A percentile compares a stretch with the other conserved stretches of the same genome.
Evolutionary conservation across 2,113 vertebrate species (phyloP).

Genomic region (Vimba vimba): DNA sequence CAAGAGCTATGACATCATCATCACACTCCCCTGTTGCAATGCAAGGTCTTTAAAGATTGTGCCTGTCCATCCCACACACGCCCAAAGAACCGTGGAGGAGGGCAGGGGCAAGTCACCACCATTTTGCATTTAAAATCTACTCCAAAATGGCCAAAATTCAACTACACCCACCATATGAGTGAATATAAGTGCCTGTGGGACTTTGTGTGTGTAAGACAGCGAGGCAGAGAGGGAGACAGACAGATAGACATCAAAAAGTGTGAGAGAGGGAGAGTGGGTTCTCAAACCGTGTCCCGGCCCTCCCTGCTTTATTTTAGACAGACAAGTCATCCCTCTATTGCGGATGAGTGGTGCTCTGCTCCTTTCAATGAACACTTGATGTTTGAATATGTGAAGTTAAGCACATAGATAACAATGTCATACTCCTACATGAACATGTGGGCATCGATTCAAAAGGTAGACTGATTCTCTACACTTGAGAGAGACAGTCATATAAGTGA

Average conservation of each 20-base stretch:
- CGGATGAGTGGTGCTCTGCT: constrained; percentile 55
- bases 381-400: constrained; percentile 61
- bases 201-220: constrained; percentile 11
- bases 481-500: constrained; percentile 13
- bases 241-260: constrained; percentile 16
- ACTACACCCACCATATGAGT: constrained; percentile 40
- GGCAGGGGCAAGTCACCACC: constrained; percentile 14
- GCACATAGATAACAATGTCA: constrained; percentile 59
- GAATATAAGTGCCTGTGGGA: constrained; percentile 34
- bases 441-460: constrained; percentile 20
- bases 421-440: constrained; percentile 56
- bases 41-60: constrained; percentile 9
- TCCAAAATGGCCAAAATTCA: constrained; percentile 35
- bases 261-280: constrained; percentile 14
- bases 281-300: background rate
- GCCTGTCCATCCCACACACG: constrained; percentile 14
- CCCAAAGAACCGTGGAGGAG: constrained; percentile 2
- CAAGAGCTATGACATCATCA: constrained; percentile 2
- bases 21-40: background rate
- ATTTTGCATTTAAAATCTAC: constrained; percentile 38
- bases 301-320: constrained; percentile 43
- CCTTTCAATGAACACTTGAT: constrained; percentile 64
- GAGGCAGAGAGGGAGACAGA: constrained; percentile 27
- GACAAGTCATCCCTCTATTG: constrained; percentile 61
- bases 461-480: background rate